Conservation (phyloP, 2,113 vertebrate genomes). For the Microtus montanus region DNA sequence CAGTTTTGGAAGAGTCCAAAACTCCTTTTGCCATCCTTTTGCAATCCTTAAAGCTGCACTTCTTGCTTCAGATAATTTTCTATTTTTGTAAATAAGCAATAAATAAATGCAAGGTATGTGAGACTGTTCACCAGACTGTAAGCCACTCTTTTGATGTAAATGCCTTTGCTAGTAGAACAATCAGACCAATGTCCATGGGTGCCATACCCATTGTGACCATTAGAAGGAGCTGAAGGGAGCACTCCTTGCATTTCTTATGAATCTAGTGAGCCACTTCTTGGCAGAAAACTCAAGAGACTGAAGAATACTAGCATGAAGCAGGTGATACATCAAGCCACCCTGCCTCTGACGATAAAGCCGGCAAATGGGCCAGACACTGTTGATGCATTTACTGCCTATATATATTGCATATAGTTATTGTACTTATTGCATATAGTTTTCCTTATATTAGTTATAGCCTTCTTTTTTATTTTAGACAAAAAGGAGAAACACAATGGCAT, state of each 20-base stretch:
- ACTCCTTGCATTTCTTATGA: neutral
- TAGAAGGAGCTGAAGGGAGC: conserved; percentile 52
- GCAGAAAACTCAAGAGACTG: conserved; percentile 10
- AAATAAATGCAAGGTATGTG: neutral
- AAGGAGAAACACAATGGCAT: too few species aligned
- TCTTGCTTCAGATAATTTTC: neutral
- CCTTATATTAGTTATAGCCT: too few species aligned
- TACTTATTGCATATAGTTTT: too few species aligned
- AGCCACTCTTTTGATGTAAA: neutral
- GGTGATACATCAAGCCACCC: neutral
- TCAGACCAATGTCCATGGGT: conserved; percentile 46
- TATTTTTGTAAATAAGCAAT: conserved; percentile 24
- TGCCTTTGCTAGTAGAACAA: neutral
- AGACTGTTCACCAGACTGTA: neutral
- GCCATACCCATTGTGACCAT: conserved; percentile 19
- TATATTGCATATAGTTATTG: too few species aligned
- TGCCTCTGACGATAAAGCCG: neutral
- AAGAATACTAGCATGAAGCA: neutral
- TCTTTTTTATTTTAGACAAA: too few species aligned
- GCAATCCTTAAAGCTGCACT: neutral
- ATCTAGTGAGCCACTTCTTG: neutral
- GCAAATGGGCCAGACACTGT: too few species aligned
- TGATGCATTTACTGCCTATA: too few species aligned
- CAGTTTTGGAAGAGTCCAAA: neutral
- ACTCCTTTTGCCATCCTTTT: neutral